Conservation (phyloP, 2,888 invertebrate species). For the Pyrrhosoma nymphula region DNA sequence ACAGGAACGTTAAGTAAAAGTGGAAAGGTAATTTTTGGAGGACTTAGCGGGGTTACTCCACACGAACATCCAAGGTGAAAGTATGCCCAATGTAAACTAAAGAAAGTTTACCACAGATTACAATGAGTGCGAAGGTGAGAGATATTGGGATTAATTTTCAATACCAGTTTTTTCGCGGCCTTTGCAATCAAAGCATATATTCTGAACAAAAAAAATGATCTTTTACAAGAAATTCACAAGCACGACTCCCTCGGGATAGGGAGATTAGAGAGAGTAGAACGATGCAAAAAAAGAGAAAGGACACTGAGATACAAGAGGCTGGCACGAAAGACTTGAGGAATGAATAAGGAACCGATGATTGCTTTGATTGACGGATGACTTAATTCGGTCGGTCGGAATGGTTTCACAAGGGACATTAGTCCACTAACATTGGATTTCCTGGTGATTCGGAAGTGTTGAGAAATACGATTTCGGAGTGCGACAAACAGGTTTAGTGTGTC, state of each 20-base stretch:
- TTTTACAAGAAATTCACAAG: too few species aligned
- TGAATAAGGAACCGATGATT: neutral
- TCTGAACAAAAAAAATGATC: too few species aligned
- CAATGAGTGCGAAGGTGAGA: too few species aligned
- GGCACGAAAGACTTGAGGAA: neutral
- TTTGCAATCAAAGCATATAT: too few species aligned
- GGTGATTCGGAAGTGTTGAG: neutral
- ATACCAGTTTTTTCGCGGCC: too few species aligned
- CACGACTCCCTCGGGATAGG: neutral
- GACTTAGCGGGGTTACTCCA: too few species aligned
- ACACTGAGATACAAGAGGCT: neutral
- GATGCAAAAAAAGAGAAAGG: neutral
- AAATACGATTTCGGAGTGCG: neutral
- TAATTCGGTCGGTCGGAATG: neutral
- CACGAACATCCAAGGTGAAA: too few species aligned
- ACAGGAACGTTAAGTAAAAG: too few species aligned
- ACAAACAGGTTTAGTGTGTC: neutral
- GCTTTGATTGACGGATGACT: neutral
- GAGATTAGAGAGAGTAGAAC: neutral
- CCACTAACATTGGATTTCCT: neutral
- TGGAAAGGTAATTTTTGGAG: too few species aligned
- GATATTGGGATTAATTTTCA: too few species aligned
- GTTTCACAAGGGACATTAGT: neutral
- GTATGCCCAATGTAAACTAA: too few species aligned
- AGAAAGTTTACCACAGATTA: too few species aligned